These are phyloP conservation scores for Caerostris extrusa DNA, from an alignment of 1,140 invertebrate species.

Conservation along the genomic window DNA sequence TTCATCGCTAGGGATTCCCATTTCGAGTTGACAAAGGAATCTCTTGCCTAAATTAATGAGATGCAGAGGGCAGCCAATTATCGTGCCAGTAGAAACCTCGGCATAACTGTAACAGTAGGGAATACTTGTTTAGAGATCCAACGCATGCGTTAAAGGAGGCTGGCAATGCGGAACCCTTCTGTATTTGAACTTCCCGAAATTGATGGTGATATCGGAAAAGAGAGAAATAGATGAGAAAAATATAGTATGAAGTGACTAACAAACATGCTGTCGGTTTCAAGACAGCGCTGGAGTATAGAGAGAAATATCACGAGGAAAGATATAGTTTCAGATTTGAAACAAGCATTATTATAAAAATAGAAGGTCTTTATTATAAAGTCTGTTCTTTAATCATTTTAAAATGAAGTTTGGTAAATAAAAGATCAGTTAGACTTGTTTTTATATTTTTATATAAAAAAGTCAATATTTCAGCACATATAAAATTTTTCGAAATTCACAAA, in stretches of 20 bases:
- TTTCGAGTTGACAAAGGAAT: constrained; percentile 71
- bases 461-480: no score
- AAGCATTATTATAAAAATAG: neutral
- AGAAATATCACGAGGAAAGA: neutral
- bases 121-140: constrained; percentile 50
- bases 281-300: neutral
- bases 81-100: constrained; percentile 66
- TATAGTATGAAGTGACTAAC: constrained; percentile 8
- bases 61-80: constrained; percentile 75
- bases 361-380: neutral
- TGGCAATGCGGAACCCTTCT: constrained; percentile 34
- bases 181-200: constrained; percentile 68
- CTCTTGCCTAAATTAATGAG: constrained; percentile 72
- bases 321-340: neutral
- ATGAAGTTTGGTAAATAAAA: no score
- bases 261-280: neutral
- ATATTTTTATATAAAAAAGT: no score
- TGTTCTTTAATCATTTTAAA: neutral
- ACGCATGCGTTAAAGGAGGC: constrained; percentile 16
- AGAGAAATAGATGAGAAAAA: constrained; percentile 43
- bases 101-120: constrained; percentile 71
- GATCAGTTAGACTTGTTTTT: no score
- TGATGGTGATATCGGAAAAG: constrained; percentile 74
- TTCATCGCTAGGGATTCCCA: constrained; percentile 69
- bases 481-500: no score